Evolutionary conservation across 2,797 vertebrate genomes (phyloP), one percentile per base, ranked within the genome.

Genomic region (Propithecus perrieri): DNA sequence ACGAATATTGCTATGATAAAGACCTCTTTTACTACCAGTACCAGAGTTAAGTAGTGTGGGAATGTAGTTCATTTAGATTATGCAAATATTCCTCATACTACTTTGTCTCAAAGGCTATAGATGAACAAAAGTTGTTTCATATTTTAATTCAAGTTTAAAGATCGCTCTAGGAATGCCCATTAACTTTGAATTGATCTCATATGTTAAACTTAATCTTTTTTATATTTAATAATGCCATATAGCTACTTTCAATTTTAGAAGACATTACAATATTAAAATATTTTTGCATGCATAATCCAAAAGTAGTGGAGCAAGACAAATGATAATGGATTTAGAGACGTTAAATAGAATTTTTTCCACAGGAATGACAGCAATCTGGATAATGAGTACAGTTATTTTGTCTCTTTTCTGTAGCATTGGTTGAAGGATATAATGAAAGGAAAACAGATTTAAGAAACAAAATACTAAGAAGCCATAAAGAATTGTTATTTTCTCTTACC

Each of bases 31-130:
- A 38, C 65, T 57, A 26, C 5, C 20, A 76, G 50, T 20, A 90
- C 38, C 33, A 89, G 57, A 79, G 30, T 1, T 74, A 11, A 74
- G 22, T 67, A 57, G 53, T 84, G 91, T 4, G 24, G 48, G 69
- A 84, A 87, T 86, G 20, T 28, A 72, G 33, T 85, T 91, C 75
- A 81, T 90, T 98, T 91, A 87, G 53, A 96, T 94, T 84, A 91
- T 48, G 75, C 24, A 88, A 95, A 94, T 92, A 83, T 59, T 93
- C 53, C 72, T 85, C 71, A 75, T 72, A 75, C 30, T 85, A 69
- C 48, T 67, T 61, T 41, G 48, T 81, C 18, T 80, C 57, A 50
- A 69, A 76, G 28, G 46, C 50, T 84, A 1, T 7, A 85, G 17
- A 81, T 84, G 57, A 93, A 96, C 48, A 92, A 72, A 92, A 87